Conservation (phyloP, 2,797 vertebrate genomes). For the Erpetoichthys calabaricus region DNA sequence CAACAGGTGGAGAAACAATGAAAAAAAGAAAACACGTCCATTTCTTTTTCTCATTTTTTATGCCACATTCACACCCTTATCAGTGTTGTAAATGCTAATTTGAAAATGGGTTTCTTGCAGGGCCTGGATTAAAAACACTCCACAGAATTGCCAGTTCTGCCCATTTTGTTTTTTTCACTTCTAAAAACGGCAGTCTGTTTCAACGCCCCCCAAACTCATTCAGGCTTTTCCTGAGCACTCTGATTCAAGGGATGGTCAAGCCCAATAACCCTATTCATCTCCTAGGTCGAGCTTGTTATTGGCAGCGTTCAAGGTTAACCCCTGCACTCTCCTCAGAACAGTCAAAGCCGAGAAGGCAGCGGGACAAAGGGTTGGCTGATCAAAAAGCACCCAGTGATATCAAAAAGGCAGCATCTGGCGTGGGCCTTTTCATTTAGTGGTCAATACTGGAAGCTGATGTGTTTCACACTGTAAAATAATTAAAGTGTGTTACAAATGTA, state of each 20-base stretch:
- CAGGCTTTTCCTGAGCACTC: constrained; percentile 3
- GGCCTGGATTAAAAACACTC: constrained; percentile 1
- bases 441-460: too few species aligned
- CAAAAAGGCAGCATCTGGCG: too few species aligned
- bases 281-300: constrained; percentile 1
- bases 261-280: constrained; percentile 14
- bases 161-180: constrained; percentile 7
- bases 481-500: too few species aligned
- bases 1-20: too few species aligned
- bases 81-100: too few species aligned
- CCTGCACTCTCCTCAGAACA: constrained; percentile 13
- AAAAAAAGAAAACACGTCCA: too few species aligned
- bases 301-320: constrained; percentile 5
- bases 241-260: constrained; percentile 1
- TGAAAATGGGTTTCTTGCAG: neutral
- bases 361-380: too few species aligned
- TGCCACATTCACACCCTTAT: too few species aligned
- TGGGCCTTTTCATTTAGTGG: too few species aligned
- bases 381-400: too few species aligned
- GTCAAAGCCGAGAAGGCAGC: constrained; percentile 25
- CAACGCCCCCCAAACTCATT: neutral
- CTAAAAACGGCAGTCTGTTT: constrained; percentile 4
- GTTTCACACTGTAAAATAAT: too few species aligned
- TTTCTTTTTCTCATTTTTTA: too few species aligned
- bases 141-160: constrained; percentile 3